Evolutionary conservation across 2,113 vertebrate genomes (phyloP), one percentile per base, ranked within the genome.

Genomic region (Eudyptes chrysolophus): DNA sequence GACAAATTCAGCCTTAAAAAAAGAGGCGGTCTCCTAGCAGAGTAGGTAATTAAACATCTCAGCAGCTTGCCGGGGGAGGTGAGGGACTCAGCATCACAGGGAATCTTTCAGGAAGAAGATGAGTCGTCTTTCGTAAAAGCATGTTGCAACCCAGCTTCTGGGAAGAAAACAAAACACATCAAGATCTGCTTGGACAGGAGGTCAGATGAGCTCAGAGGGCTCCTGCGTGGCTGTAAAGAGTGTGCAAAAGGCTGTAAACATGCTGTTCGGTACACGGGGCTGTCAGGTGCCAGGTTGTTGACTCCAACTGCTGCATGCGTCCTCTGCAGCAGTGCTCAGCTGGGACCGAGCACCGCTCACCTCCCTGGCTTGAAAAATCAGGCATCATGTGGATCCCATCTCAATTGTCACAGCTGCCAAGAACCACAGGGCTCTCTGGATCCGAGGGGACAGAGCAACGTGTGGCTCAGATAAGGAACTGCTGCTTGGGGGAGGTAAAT

Each of bases 401-500:
- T n/a, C 49, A 15, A 1, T 5, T 79, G 54, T 34, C 68, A 70
- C 86, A 92, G 62, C 79, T 70, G 64, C 91, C 38, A 80, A 54
- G 38, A 86, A 36, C 71, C 3, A 13, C 80, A 19, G 80, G 76
- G 72, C 51, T 78, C 32, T 32, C 77, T 36, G 61, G 48, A 68
- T 82, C 72, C 3, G 0, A 71, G 55, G 42, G 79, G 55, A 71
- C n/a, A 68, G 46, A 81, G 60, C 12, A 60, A 52, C 1, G 15
- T n/a, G 55, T 82, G 83, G 61, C 70, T 97, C 65, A 54, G 36
- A 87, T 79, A 84, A 10, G 2, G 84, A 84, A 72, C 46, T 76
- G 18, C 34, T 92, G 65, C 77, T 62, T 36, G 61, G 58, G 34
- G 74, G 87, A 82, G 74, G 89, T 91, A 94, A 94, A 95, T 51